Conservation (phyloP, 2,113 vertebrate species). For the Tichodroma muraria region DNA sequence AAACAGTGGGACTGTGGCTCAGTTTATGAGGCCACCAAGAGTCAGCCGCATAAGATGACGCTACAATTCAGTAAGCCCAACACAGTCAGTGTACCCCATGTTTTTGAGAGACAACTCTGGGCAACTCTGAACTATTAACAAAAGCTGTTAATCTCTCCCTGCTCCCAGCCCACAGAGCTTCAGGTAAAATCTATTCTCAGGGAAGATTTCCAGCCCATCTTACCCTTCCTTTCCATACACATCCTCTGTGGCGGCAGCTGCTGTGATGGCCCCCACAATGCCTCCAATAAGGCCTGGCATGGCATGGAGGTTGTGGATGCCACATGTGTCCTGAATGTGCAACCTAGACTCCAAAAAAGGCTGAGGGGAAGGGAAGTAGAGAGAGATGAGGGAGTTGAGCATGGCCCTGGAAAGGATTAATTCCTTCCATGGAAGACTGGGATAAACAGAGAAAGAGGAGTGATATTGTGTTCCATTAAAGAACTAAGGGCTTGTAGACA, state of each 20-base stretch:
- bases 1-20: neutral
- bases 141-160: neutral
- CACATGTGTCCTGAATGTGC: conserved; percentile 91
- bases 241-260: conserved; percentile 68
- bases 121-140: neutral
- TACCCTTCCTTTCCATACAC: conserved; percentile 82
- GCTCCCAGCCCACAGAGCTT: neutral
- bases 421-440: neutral
- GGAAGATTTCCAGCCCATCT: neutral
- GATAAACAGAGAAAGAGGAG: neutral
- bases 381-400: neutral
- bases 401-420: neutral
- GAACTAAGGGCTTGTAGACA: neutral
- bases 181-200: neutral
- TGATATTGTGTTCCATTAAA: neutral
- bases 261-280: conserved; percentile 86
- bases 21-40: neutral
- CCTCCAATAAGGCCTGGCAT: conserved; percentile 89
- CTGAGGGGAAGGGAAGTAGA: conserved; percentile 52
- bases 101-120: neutral
- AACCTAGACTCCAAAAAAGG: conserved; percentile 84
- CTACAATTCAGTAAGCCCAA: neutral
- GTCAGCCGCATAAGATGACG: neutral
- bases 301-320: conserved; percentile 91
- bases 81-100: neutral